Evolutionary conservation across 2,797 vertebrate species (phyloP), one percentile per base, ranked within the genome.

Genomic region (Acipenser transmontanus): DNA sequence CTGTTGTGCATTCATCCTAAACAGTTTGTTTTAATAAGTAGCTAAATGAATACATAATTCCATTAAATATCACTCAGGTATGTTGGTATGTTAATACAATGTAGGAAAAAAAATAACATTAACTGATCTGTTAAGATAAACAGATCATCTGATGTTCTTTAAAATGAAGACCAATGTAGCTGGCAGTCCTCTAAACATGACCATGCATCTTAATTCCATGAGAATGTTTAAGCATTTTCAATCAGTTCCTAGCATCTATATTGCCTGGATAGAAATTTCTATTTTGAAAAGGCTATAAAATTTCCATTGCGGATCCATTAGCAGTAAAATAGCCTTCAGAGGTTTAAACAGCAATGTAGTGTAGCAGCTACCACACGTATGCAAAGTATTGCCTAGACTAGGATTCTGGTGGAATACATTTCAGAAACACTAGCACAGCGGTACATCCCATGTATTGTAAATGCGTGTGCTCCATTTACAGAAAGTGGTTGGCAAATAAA

Each of bases 231-330:
- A 90, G 86, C 88, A 87, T 84, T 87, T 89, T 89, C 90, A 86
- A 89, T 90, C 88, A 91, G 88, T 89, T 88, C 85, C 83, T 89
- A 85, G 87, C 87, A 88, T 87, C 87, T 88, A 85, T 86, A 91
- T 89, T 89, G 91, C 89, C 89, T 84, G 88, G 90, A 91, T 88
- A 90, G 89, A 89, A 91, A 92, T 91, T 34, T 91, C 89, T 87
- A 91, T 91, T 91, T 92, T 89, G 88, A 91, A 91, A 90, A 87
- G 91, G 87, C 88, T 88, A 74, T 92, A 90, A 91, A 92, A 92
- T 84, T 84, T 86, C 81, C 85, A 90, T 85, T 87, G 86, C 89
- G 85, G 88, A 91, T 91, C 89, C 90, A 92, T 91, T 91, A 92
- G 87, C 88, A 88, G 90, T 91, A 89, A 92, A 92, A 91, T 86